phyloP scores from a whole-genome alignment of 2,888 invertebrate species.

The Odontomyia ornata region DNA sequence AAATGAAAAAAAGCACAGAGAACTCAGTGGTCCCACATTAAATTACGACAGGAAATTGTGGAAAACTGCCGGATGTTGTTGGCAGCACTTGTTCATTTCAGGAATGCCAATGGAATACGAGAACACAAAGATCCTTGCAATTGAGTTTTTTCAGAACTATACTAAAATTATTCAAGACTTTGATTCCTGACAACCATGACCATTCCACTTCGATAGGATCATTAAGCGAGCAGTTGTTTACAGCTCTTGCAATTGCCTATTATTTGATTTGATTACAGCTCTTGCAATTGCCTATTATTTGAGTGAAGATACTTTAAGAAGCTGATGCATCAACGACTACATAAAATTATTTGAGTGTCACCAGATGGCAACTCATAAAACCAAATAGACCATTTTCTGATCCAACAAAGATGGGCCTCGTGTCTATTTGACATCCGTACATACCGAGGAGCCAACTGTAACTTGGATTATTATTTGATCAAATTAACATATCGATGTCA shows the following conservation, averaged over 20 bases:
- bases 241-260: conserved; percentile 92
- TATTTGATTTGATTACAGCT: conserved; percentile 94
- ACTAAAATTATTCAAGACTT: conserved; percentile 88
- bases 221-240: conserved; percentile 94
- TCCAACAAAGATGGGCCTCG: too few relatives aligned
- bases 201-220: conserved; percentile 94
- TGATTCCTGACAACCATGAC: conserved; percentile 96
- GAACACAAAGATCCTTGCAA: conserved; percentile 89
- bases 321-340: too few relatives aligned
- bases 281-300: conserved; percentile 91
- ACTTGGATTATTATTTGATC: too few relatives aligned
- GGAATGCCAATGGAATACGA: conserved; percentile 96
- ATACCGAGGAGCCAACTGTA: too few relatives aligned
- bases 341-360: too few relatives aligned
- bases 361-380: too few relatives aligned
- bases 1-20: conserved; percentile 59
- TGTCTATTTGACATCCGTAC: too few relatives aligned
- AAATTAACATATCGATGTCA: too few relatives aligned
- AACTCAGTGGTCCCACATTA: conserved; percentile 68
- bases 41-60: conserved; percentile 88
- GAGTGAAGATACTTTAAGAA: too few relatives aligned
- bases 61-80: conserved; percentile 92
- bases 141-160: conserved; percentile 86
- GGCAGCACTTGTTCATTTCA: conserved; percentile 96
- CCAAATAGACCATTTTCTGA: too few relatives aligned